These are phyloP conservation scores for Desmophyllum pertusum DNA, from an alignment of 92 coral and sea anemone species.

Conservation along the genomic window DNA sequence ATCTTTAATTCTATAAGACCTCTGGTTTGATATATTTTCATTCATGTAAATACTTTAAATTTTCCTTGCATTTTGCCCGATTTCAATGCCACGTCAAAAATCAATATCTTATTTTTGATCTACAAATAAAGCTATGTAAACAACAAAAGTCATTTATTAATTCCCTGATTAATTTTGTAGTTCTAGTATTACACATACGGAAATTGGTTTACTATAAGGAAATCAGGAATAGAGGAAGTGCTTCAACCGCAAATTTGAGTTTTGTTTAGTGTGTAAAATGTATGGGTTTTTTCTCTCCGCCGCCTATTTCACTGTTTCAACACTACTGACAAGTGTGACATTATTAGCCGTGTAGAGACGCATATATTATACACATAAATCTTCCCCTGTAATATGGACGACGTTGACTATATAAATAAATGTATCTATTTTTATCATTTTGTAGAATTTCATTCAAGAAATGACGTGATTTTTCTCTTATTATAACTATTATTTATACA, in stretches of 20 bases:
- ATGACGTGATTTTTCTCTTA: neutral
- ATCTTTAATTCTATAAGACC: neutral
- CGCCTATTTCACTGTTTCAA: neutral
- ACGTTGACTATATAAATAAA: neutral
- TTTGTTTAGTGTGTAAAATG: neutral
- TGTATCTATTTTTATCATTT: neutral
- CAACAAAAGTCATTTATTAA: neutral
- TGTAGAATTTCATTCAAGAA: neutral
- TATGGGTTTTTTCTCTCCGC: neutral
- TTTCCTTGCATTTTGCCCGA: neutral
- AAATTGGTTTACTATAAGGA: neutral
- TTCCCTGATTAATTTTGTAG: neutral
- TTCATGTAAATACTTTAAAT: neutral
- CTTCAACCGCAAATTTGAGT: neutral
- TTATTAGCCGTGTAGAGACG: neutral
- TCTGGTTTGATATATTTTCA: neutral
- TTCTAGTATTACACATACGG: neutral
- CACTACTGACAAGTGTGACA: neutral
- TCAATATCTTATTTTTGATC: neutral
- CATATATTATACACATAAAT: neutral
- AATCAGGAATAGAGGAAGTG: neutral
- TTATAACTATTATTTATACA: neutral
- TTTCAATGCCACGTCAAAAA: slow-evolving; percentile 11
- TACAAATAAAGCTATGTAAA: slow-evolving; percentile 10
- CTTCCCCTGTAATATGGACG: neutral